Evolutionary conservation across 53 echinoderm and acorn worm genomes (phyloP), one percentile per base, ranked within the genome.

Genomic region (Holothuria scabra): DNA sequence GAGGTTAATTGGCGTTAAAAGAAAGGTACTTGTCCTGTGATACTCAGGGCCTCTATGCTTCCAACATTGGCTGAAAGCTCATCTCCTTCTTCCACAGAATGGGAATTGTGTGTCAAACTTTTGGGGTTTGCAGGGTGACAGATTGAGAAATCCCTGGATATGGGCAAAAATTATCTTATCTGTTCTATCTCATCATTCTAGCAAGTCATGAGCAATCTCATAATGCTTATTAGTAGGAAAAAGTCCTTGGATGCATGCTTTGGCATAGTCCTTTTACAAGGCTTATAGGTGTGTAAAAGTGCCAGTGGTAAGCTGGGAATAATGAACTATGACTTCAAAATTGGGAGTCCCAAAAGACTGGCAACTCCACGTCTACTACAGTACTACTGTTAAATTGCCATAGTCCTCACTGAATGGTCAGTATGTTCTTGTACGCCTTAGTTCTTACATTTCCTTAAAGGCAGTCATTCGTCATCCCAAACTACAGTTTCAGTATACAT

Each of bases 341-440:
- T 66, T 66, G n/a, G n/a, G n/a, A n/a, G 66, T 66, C 66, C 66
- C 66, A 66, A 66, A 66, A 66, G n/a, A 26, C 13, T 66, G n/a
- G 66, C 66, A n/a, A 66, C 1, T 66, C 66, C 66, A 66, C 66
- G 26, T 66, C 26, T 26, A n/a, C 3, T 26, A n/a, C n/a, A n/a
- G n/a, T n/a, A n/a, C n/a, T n/a, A n/a, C n/a, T n/a, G n/a, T n/a
- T n/a, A n/a, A n/a, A n/a, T n/a, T n/a, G n/a, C n/a, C n/a, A n/a
- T n/a, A n/a, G n/a, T n/a, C n/a, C n/a, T n/a, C n/a, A n/a, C n/a
- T n/a, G n/a, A n/a, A n/a, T n/a, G n/a, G n/a, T n/a, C n/a, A n/a
- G n/a, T n/a, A n/a, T n/a, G n/a, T n/a, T n/a, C n/a, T n/a, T n/a
- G n/a, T n/a, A n/a, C n/a, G n/a, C n/a, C n/a, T n/a, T n/a, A n/a